Evolutionary conservation across 1,140 invertebrate genomes (phyloP).

Genomic region (Penaeus japonicus): DNA sequence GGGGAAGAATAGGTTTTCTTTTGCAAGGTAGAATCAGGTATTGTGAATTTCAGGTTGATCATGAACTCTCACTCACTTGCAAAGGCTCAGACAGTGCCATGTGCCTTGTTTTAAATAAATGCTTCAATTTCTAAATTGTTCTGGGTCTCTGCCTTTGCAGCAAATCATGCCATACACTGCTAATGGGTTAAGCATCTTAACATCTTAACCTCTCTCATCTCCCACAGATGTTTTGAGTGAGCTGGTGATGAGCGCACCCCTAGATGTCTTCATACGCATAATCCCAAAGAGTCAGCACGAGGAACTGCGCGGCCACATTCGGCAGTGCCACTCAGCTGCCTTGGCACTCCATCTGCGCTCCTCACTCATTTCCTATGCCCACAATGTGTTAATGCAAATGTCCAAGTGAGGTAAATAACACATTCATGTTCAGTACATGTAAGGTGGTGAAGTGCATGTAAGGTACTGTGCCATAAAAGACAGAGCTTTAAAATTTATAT

Average conservation of each 20-base stretch:
- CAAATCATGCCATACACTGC: too few species aligned
- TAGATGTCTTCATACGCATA: constrained; percentile 42
- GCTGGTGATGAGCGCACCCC: constrained; percentile 6
- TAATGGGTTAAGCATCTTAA: neutral
- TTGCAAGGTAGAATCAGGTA: too few species aligned
- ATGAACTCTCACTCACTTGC: too few species aligned
- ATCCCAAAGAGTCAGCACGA: constrained; percentile 28
- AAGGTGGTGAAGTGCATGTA: too few species aligned
- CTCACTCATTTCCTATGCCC: constrained; percentile 32
- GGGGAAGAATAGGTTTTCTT: too few species aligned
- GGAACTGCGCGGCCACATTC: constrained; percentile 39
- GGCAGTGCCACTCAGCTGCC: constrained; percentile 45
- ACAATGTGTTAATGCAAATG: constrained; percentile 42
- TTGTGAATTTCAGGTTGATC: too few species aligned
- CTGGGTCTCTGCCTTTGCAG: too few species aligned
- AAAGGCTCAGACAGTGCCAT: too few species aligned
- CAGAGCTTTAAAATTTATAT: too few species aligned
- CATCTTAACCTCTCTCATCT: neutral
- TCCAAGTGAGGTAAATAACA: neutral
- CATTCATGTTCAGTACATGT: neutral
- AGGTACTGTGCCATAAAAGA: too few species aligned
- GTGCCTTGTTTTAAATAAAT: too few species aligned
- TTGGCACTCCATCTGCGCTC: constrained; percentile 27
- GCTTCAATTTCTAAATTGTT: too few species aligned
- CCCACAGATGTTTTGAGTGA: constrained; percentile 38